Conservation (phyloP, 2,888 invertebrate species). For the Carabus problematicus region DNA sequence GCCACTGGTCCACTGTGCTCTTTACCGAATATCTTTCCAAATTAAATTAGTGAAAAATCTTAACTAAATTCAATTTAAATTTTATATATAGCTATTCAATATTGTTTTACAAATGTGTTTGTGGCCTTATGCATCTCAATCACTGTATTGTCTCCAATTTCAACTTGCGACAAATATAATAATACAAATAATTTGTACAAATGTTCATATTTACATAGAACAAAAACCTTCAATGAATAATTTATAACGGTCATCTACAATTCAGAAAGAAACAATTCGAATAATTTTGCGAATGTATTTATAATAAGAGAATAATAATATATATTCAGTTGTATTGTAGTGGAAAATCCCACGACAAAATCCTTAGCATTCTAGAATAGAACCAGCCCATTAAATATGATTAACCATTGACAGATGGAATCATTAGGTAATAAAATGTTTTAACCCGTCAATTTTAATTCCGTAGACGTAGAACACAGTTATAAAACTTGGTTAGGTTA, state of each 20-base stretch:
- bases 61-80: neutral
- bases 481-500: slow-evolving; percentile 33
- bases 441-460: slow-evolving; percentile 24
- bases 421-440: slow-evolving; percentile 12
- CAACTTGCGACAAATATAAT: neutral
- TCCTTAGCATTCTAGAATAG: neutral
- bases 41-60: slow-evolving; percentile 21
- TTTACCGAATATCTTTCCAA: slow-evolving; percentile 22
- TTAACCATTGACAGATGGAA: too few species aligned
- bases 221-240: too few species aligned
- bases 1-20: neutral
- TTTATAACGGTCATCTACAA: too few species aligned
- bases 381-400: too few species aligned
- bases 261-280: too few species aligned
- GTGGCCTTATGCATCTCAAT: neutral
- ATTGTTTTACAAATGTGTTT: neutral
- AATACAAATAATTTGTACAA: neutral
- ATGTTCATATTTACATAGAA: slow-evolving; percentile 5
- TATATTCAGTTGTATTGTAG: neutral
- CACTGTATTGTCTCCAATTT: neutral
- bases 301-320: neutral
- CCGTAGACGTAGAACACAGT: slow-evolving; percentile 21
- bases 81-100: neutral
- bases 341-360: neutral
- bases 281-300: too few species aligned